These are phyloP conservation scores for Torymus texanus DNA, from an alignment of 2,888 invertebrate species.

Conservation along the genomic window DNA sequence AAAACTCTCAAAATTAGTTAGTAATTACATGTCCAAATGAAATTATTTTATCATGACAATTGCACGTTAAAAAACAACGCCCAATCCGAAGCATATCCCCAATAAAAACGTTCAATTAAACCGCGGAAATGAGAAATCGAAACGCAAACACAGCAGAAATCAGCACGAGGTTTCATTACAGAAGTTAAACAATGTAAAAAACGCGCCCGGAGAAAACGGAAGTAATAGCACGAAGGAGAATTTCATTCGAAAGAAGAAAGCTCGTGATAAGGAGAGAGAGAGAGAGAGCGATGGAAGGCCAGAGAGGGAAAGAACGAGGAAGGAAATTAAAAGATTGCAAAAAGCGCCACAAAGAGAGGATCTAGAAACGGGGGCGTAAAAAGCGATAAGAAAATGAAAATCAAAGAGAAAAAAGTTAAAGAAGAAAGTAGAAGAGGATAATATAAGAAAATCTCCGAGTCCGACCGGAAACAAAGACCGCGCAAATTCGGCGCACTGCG, in stretches of 20 bases:
- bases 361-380: background rate
- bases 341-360: conserved; percentile 21
- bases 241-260: background rate
- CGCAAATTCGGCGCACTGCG: background rate
- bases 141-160: background rate
- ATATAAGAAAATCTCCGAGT: conserved; percentile 17
- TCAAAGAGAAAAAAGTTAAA: background rate
- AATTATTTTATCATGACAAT: too few species aligned
- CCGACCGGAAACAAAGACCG: background rate
- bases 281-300: too few species aligned
- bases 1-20: too few species aligned
- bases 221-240: conserved; percentile 27
- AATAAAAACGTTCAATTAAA: too few species aligned
- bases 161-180: conserved; percentile 21
- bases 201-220: conserved; percentile 1
- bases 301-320: background rate
- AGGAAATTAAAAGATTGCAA: conserved; percentile 45
- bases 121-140: background rate
- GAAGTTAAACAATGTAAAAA: conserved; percentile 3
- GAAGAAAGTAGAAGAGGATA: background rate
- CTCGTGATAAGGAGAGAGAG: too few species aligned
- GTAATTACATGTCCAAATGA: too few species aligned
- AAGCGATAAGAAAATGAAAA: conserved; percentile 31
- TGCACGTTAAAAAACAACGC: too few species aligned
- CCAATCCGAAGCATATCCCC: too few species aligned